Conservation (phyloP, 2,113 vertebrate species). For the Enhydra lutris region DNA sequence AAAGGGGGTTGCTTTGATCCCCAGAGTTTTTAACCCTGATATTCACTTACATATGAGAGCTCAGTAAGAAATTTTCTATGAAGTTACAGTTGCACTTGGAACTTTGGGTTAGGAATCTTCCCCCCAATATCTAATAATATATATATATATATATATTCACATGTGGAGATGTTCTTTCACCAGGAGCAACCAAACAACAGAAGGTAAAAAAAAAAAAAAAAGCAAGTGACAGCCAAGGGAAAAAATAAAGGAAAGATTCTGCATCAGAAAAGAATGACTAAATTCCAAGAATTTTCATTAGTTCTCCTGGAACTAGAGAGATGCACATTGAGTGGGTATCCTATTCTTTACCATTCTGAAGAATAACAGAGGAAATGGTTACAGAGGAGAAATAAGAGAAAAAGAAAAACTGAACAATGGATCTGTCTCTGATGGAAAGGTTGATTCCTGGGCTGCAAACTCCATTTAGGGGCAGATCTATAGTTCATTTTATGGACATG, state of each 20-base stretch:
- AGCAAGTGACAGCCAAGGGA: background rate
- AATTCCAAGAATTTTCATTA: background rate
- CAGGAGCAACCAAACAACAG: background rate
- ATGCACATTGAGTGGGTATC: background rate
- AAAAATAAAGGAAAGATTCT: background rate
- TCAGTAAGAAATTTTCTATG: background rate
- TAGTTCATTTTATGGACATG: background rate
- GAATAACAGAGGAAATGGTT: background rate
- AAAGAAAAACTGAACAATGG: background rate
- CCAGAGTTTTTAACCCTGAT: background rate
- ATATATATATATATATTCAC: too few relatives aligned
- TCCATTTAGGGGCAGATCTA: background rate
- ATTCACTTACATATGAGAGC: background rate
- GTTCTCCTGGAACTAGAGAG: background rate
- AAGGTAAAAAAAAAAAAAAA: background rate
- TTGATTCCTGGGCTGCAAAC: background rate
- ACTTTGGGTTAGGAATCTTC: constrained; percentile 1
- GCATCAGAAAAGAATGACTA: background rate
- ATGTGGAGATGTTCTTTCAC: background rate
- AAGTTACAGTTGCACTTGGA: background rate
- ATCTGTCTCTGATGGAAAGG: background rate
- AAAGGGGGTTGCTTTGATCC: background rate
- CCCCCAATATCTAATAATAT: background rate
- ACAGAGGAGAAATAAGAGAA: background rate
- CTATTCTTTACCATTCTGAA: background rate